These are phyloP conservation scores for Isurus oxyrinchus DNA, from an alignment of 2,113 vertebrate genomes.

Conservation along the genomic window DNA sequence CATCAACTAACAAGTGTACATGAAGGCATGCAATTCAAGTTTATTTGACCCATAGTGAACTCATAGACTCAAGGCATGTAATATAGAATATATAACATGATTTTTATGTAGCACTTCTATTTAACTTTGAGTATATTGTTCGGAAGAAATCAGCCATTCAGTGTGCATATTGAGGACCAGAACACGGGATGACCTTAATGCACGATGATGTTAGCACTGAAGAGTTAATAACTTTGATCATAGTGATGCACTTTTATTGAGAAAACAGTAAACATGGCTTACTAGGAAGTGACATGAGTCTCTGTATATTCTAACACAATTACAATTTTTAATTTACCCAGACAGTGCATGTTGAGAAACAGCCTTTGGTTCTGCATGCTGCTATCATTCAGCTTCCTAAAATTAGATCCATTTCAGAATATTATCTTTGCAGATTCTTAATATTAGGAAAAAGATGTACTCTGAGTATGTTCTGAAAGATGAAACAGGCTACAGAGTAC, in stretches of 20 bases:
- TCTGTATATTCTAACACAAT: conserved; percentile 1
- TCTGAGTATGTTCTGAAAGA: neutral
- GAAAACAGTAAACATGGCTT: neutral
- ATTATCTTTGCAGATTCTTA: neutral
- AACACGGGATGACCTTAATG: neutral
- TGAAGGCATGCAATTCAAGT: too few species aligned
- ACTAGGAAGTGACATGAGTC: neutral
- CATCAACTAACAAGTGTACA: too few species aligned
- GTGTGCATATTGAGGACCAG: neutral
- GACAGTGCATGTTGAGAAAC: neutral
- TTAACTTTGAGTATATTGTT: neutral
- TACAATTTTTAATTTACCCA: conserved; percentile 13
- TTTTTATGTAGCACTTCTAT: neutral
- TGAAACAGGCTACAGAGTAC: neutral
- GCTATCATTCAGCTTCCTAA: neutral
- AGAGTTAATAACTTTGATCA: neutral
- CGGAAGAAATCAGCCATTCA: neutral
- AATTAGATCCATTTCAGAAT: conserved; percentile 10
- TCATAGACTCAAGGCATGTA: too few species aligned
- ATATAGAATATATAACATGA: conserved; percentile 1
- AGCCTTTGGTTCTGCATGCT: conserved; percentile 2
- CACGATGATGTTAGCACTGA: neutral
- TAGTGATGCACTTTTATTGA: neutral
- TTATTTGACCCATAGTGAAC: too few species aligned
- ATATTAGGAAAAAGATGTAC: neutral